Base-by-base conservation (phyloP, 2,797 vertebrate species). In the Spinus pinus region DNA sequence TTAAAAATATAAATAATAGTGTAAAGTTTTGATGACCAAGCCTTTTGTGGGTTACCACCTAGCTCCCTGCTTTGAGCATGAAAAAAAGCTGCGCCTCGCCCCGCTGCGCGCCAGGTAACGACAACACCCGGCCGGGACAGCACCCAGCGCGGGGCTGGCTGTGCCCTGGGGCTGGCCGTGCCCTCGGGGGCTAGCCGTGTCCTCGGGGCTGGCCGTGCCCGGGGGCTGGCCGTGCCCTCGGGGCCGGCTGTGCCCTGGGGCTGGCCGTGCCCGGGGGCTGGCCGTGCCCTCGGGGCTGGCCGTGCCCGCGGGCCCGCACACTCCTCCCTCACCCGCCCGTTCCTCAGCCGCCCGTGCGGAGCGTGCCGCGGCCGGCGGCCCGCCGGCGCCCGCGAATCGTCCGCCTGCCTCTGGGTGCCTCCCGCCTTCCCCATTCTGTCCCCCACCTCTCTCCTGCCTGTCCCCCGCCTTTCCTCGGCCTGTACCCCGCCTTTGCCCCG, bases 11-110 rank as follows among this genome's bases (percentile, higher is more conserved):
- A 37, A 44, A 37, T 33, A 50, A 37, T 0, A 28, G 5, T 3
- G 25, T 16, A 7, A 69, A 42, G 10, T 28, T 61, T 35, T 20
- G 35, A n/a, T 37, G 70, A n/a, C 12, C 3, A 6, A 18, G 13
- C 47, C 28, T 44, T 70, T 7, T 19, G 56, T 3, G 56, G 2
- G 28, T 39, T 30, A 7, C 27, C 35, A 11, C 70, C 23, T 10
- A 11, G 19, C 33, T 67, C 69, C 21, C 30, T 23, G 27, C 66
- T 37, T 37, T 10, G 61, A 30, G 39, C 53, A 4, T 7, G 4
- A 12, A 49, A 7, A 70, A 12, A 9, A 24, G 41, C 1, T 9
- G 22, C 6, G 0, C 30, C 58, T n/a, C 6, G 8, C 23, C 28
- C 14, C 44, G 12, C 71, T 19, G 81, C 19, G 22, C 20, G 10